A percentile compares a stretch with the other conserved stretches of the same genome.
Conservation (phyloP, 2,888 invertebrate species). For the Coelinius sp. region DNA sequence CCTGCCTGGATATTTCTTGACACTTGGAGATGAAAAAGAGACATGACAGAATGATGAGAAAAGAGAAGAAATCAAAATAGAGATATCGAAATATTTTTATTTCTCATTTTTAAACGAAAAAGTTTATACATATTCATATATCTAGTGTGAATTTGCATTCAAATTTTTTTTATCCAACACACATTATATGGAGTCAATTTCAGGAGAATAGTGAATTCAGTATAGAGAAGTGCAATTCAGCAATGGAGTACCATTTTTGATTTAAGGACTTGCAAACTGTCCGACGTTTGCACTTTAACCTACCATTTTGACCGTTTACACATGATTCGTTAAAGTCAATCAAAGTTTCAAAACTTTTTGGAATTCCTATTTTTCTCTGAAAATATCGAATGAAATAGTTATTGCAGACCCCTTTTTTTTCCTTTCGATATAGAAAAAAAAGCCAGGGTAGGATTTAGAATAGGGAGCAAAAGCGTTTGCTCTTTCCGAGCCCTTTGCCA, state of each 20-base stretch:
- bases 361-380: background rate
- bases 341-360: background rate
- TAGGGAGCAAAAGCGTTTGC: constrained; percentile 24
- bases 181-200: background rate
- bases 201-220: background rate
- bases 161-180: background rate
- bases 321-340: constrained; percentile 35
- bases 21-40: constrained; percentile 10
- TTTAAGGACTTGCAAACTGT: constrained; percentile 37
- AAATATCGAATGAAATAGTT: background rate
- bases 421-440: constrained; percentile 6
- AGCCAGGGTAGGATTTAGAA: background rate
- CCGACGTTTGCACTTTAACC: constrained; percentile 39
- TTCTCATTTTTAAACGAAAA: background rate
- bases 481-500: constrained; percentile 35
- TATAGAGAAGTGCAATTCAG: constrained; percentile 35
- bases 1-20: background rate
- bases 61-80: background rate
- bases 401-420: background rate
- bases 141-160: background rate
- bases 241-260: constrained; percentile 29
- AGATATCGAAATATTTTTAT: background rate
- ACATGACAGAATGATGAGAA: background rate
- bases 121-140: background rate
- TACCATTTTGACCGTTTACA: constrained; percentile 31